Evolutionary conservation across 2,797 vertebrate species (phyloP), one percentile per base, ranked within the genome.

Genomic region (Cynopterus sphinx): DNA sequence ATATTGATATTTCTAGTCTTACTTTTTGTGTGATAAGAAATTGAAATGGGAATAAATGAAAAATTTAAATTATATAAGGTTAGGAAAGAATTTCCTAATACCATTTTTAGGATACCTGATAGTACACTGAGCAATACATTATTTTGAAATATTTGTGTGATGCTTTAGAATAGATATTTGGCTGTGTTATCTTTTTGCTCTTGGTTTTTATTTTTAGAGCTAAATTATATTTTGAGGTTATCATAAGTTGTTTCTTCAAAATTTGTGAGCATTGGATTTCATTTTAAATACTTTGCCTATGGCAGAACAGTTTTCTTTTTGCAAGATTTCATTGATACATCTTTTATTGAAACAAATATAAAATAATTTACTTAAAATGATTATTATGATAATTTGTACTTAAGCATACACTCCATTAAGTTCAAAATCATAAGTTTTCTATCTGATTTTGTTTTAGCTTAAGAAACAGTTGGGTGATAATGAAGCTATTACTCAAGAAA

Each of bases 401-500:
- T 94, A 71, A 94, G 17, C 70, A 86, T 51, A 82, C 1, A 24
- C 36, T 95, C 21, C 82, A 7, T 68, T 68, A 33, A 74, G 41
- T 93, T 55, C 51, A 88, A 31, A 86, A 75, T 86, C 26, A 49
- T 92, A 77, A 82, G 63, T 31, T 39, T 1, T 90, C 3, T 85
- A 63, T 98, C 55, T 82, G 43, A 94, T 68, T 96, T 96, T 98
- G 39, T 98, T 98, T 87, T 99, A 99, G 99, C 99, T 99, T 99
- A 99, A 99, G 98, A 99, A 99, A 98, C 99, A 99, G 78, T 98
- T 99, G 97, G 98, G 98, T 55, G 99, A 99, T 94, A 99, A 99
- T 95, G 99, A 99, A 97, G 99, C 99, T 97, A 98, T 99, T 98
- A 99, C 97, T 96, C 99, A 99, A 98, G 99, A 99, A 98, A 99